These are phyloP conservation scores for Numenius phaeopus DNA, from an alignment of 2,797 vertebrate species.

Conservation along the genomic window DNA sequence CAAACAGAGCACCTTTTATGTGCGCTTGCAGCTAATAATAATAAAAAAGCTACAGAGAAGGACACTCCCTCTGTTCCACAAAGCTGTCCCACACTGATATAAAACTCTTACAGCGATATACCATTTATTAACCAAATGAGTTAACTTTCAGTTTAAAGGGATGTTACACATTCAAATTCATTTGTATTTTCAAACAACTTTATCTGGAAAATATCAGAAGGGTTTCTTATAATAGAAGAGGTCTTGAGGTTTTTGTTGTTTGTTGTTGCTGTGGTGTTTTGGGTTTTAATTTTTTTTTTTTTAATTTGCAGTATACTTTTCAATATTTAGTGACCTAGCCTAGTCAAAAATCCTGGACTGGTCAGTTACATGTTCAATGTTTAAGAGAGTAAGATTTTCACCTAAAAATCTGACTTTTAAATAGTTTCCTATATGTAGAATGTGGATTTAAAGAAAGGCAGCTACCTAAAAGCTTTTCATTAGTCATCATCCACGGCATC, in stretches of 20 bases:
- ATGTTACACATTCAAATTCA: neutral
- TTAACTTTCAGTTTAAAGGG: constrained; percentile 28
- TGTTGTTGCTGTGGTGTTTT: neutral
- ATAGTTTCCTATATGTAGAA: neutral
- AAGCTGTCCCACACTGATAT: neutral
- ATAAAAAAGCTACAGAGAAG: constrained; percentile 16
- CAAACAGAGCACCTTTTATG: constrained; percentile 32
- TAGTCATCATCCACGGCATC: neutral
- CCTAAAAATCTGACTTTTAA: neutral
- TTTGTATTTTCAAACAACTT: constrained; percentile 11
- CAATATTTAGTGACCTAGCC: neutral
- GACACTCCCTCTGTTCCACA: constrained; percentile 10
- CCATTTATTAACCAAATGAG: neutral
- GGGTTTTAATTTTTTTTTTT: neutral
- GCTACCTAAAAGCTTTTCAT: constrained; percentile 23
- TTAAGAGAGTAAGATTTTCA: neutral
- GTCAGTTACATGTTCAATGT: neutral
- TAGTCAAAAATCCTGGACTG: neutral
- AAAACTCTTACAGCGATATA: constrained; percentile 4
- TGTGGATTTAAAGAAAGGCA: neutral
- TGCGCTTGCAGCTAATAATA: neutral
- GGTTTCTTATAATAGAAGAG: neutral
- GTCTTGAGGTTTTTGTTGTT: neutral
- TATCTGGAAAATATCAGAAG: neutral
- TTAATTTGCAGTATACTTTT: neutral